Percentiles rank a stretch among this genome's conserved stretches.
phyloP scores from a whole-genome alignment of 2,113 vertebrate genomes.

The Phalacrocorax carbo region DNA sequence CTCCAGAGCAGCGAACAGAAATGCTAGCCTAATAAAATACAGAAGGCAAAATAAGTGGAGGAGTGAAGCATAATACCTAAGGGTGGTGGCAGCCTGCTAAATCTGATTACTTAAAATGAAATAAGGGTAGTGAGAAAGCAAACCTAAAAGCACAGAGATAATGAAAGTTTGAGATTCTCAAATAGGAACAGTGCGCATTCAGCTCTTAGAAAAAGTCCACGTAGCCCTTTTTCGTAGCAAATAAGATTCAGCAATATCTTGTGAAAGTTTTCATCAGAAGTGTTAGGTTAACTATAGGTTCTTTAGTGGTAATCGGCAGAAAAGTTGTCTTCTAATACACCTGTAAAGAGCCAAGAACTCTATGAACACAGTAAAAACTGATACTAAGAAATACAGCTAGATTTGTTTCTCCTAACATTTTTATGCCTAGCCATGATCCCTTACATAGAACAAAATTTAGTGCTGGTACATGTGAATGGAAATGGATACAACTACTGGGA shows the following conservation, averaged over 20 bases:
- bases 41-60: background rate
- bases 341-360: background rate
- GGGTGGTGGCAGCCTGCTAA: background rate
- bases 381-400: background rate
- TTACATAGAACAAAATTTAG: background rate
- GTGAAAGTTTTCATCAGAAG: background rate
- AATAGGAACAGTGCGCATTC: background rate
- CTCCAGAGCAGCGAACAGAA: background rate
- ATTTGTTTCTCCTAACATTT: background rate
- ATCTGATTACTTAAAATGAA: slow-evolving; percentile 41
- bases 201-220: background rate
- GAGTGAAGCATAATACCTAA: slow-evolving; percentile 4
- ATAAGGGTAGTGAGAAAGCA: background rate
- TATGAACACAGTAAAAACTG: background rate
- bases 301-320: background rate
- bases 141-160: background rate
- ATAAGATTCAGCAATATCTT: background rate
- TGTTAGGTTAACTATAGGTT: background rate
- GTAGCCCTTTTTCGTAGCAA: background rate
- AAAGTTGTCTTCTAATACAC: background rate
- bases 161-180: slow-evolving; percentile 7
- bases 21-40: slow-evolving; percentile 15
- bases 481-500: background rate
- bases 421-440: background rate
- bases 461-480: background rate